phyloP scores from a whole-genome alignment of 2,113 vertebrate genomes.

The Sturnus vulgaris region DNA sequence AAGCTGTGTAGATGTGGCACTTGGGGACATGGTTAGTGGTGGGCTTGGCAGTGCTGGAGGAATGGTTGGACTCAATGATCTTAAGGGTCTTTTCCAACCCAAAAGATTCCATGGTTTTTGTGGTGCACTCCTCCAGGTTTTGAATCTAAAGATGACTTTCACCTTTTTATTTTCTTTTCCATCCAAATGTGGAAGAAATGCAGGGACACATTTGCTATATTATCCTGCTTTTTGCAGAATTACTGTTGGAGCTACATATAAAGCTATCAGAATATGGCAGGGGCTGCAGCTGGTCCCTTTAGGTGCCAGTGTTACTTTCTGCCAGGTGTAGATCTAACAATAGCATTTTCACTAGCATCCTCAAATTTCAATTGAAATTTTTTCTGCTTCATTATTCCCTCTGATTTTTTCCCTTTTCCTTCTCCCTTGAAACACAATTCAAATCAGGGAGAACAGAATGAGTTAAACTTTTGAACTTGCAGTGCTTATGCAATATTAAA shows the following conservation, averaged over 20 bases:
- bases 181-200: neutral
- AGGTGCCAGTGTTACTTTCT: neutral
- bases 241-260: neutral
- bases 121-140: neutral
- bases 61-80: neutral
- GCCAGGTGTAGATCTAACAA: neutral
- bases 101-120: neutral
- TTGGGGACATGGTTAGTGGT: neutral
- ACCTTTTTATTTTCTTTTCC: neutral
- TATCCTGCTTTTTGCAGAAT: neutral
- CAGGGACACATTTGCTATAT: neutral
- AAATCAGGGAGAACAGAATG: constrained; percentile 3
- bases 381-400: neutral
- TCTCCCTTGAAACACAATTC: constrained; percentile 25
- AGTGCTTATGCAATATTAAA: constrained; percentile 51
- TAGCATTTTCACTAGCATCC: neutral
- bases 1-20: neutral
- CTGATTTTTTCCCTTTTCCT: constrained; percentile 11
- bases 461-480: constrained; percentile 50
- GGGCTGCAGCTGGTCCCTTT: neutral
- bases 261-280: neutral
- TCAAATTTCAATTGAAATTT: neutral
- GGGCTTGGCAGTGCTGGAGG: neutral
- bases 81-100: neutral
- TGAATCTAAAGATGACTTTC: neutral